phyloP scores from a whole-genome alignment of 1,140 invertebrate genomes.

The Zaprionus capensis region DNA sequence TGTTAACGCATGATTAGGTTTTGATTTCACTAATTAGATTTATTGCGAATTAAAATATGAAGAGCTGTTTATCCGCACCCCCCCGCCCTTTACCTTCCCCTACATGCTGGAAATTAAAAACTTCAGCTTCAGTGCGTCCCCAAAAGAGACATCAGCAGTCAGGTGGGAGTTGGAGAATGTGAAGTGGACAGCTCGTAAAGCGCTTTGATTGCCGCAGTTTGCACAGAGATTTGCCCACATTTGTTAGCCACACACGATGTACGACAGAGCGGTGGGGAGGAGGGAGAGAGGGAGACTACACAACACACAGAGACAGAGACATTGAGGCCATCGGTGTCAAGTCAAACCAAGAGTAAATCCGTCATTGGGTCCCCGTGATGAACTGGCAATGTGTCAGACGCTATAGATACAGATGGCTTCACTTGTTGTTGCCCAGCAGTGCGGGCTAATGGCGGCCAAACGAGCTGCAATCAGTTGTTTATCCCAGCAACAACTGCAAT shows the following conservation, averaged over 20 bases:
- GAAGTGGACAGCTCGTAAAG: slow-evolving; percentile 40
- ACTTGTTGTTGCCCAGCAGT: slow-evolving; percentile 22
- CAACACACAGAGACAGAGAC: slow-evolving; percentile 22
- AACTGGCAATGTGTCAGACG: slow-evolving; percentile 78
- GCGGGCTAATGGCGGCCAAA: slow-evolving; percentile 74
- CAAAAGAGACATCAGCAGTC: not conserved
- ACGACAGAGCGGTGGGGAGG: not conserved
- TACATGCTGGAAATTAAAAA: slow-evolving; percentile 69
- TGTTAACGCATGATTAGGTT: slow-evolving; percentile 80
- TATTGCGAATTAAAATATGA: slow-evolving; percentile 75
- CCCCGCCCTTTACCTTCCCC: not conserved
- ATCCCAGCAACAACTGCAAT: slow-evolving; percentile 41
- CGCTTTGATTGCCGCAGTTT: slow-evolving; percentile 64
- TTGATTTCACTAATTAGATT: slow-evolving; percentile 82
- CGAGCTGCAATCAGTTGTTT: slow-evolving; percentile 79
- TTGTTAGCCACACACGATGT: slow-evolving; percentile 48
- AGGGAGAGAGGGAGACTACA: slow-evolving; percentile 14
- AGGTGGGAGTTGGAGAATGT: not conserved
- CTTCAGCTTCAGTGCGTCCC: slow-evolving; percentile 67
- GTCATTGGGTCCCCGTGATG: slow-evolving; percentile 70
- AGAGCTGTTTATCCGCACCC: slow-evolving; percentile 5
- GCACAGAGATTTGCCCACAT: slow-evolving; percentile 70
- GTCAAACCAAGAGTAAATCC: slow-evolving; percentile 74
- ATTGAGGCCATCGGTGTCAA: slow-evolving; percentile 56
- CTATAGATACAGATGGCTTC: slow-evolving; percentile 25